Percentiles rank a stretch among this genome's conserved stretches.
These are phyloP conservation scores for Abscondita cerata DNA, from an alignment of 2,888 invertebrate genomes.

Conservation along the genomic window DNA sequence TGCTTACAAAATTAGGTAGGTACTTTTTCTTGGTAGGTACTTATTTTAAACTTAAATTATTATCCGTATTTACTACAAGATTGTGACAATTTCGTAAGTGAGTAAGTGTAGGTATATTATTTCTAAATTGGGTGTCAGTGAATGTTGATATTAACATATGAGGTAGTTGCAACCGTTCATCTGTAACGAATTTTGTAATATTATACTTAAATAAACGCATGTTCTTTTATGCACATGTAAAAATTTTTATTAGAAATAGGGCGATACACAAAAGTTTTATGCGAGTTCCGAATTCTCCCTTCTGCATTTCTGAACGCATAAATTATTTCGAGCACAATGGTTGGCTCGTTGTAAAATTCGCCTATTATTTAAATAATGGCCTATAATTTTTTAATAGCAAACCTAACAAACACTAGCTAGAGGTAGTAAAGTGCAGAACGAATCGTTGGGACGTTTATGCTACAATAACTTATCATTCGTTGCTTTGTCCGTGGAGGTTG, in stretches of 20 bases:
- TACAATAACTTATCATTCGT: constrained; percentile 54
- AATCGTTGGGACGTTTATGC: constrained; percentile 50
- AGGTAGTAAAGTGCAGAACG: constrained; percentile 48
- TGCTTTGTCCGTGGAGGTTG: constrained; percentile 52
- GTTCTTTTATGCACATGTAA: constrained; percentile 3
- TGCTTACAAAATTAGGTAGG: no score
- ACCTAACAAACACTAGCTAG: constrained; percentile 26
- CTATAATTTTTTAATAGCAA: constrained; percentile 35
- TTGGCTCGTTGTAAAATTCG: constrained; percentile 16
- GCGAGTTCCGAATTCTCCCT: no score
- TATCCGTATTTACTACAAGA: no score
- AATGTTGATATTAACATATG: constrained; percentile 18
- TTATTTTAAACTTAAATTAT: no score
- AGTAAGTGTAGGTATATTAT: background rate
- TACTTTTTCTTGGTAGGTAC: no score
- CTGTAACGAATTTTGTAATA: constrained; percentile 14
- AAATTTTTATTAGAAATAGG: background rate
- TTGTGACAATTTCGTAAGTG: no score
- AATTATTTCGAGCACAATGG: background rate
- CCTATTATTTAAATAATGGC: constrained; percentile 34
- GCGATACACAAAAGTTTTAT: no score
- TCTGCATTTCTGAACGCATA: no score
- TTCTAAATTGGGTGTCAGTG: constrained; percentile 13
- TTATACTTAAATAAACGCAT: background rate
- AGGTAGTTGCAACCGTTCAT: constrained; percentile 2